phyloP scores from a whole-genome alignment of 2,797 vertebrate genomes.

The Sebastes itinus region DNA sequence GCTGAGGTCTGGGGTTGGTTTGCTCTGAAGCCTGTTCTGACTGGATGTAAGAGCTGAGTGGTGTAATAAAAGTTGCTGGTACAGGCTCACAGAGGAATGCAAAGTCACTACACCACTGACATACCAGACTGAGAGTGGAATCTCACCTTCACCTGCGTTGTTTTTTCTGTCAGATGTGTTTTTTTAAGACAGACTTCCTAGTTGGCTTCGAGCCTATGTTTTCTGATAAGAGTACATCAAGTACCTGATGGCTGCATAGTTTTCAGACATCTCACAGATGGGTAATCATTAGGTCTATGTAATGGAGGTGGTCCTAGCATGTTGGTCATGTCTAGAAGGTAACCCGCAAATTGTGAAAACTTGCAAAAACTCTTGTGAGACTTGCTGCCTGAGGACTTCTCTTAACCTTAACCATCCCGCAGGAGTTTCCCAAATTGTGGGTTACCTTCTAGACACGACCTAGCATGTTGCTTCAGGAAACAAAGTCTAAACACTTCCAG shows the following conservation, averaged over 20 bases:
- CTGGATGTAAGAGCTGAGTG: constrained; percentile 36
- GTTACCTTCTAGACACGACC: not conserved
- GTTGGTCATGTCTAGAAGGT: not conserved
- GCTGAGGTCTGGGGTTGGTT: constrained; percentile 20
- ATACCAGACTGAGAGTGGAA: constrained; percentile 14
- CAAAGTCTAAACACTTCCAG: not conserved
- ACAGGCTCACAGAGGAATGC: constrained; percentile 51
- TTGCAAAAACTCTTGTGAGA: too few relatives aligned
- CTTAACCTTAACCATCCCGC: not conserved
- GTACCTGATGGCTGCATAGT: not conserved
- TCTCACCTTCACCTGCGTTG: not conserved
- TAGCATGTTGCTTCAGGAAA: not conserved
- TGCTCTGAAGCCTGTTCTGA: constrained; percentile 37
- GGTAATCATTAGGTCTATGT: not conserved
- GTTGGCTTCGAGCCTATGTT: not conserved
- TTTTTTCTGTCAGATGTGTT: not conserved
- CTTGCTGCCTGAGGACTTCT: not conserved
- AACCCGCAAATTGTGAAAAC: not conserved
- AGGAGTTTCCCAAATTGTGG: not conserved
- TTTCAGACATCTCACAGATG: not conserved
- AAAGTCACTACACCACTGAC: constrained; percentile 20
- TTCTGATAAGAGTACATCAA: not conserved
- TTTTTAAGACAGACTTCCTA: not conserved
- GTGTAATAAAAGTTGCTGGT: constrained; percentile 37
- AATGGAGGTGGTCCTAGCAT: not conserved